Evolutionary conservation across 2,113 vertebrate genomes (phyloP).

Genomic region (Saguinus imperator): DNA sequence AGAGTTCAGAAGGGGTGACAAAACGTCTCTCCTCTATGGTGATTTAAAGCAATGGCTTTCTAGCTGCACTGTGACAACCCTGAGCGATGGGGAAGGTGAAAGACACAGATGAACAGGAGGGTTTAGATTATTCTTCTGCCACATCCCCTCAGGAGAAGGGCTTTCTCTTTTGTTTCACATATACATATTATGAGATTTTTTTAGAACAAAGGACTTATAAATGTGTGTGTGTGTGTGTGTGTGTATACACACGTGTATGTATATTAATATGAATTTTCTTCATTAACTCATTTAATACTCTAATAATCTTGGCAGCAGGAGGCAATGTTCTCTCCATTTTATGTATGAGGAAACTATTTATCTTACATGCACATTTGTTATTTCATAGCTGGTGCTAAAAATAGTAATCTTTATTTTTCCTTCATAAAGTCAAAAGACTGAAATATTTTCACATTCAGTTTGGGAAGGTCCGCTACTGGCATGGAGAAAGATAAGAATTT

Average conservation of each 20-base stretch:
- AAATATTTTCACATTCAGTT: not conserved
- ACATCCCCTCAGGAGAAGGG: not conserved
- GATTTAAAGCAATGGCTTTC: not conserved
- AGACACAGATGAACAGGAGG: rapidly evolving
- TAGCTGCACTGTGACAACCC: rapidly evolving
- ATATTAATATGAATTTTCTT: not conserved
- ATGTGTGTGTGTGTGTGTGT: too few species aligned
- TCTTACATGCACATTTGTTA: not conserved
- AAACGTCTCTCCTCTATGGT: not conserved
- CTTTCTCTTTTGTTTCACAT: not conserved
- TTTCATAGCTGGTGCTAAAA: conserved; percentile 3
- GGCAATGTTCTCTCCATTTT: not conserved
- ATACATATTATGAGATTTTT: not conserved
- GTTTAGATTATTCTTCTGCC: not conserved
- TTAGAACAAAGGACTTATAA: not conserved
- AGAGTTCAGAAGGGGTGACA: not conserved
- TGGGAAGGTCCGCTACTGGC: not conserved
- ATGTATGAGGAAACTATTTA: not conserved
- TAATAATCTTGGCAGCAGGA: not conserved
- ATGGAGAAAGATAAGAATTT: not conserved
- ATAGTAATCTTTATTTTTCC: not conserved
- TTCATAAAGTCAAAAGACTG: not conserved
- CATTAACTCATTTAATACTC: not conserved
- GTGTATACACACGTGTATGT: not conserved
- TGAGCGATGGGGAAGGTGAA: not conserved